Percentiles rank a stretch among this genome's conserved stretches.
These are phyloP conservation scores for Takifugu rubripes DNA, from an alignment of 2,797 vertebrate genomes.

Conservation along the genomic window DNA sequence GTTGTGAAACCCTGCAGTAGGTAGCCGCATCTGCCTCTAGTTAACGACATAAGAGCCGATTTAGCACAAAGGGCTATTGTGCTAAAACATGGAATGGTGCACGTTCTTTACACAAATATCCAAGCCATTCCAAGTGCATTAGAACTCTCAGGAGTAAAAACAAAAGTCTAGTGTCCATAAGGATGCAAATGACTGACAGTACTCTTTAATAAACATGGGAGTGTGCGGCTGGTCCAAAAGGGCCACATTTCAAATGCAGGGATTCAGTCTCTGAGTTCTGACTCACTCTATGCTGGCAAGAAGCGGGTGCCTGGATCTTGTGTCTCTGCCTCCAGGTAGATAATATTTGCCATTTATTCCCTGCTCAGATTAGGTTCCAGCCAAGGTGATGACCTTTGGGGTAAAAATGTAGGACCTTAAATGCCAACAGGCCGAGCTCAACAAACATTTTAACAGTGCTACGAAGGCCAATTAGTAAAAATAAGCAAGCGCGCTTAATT, in stretches of 20 bases:
- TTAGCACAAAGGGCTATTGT: slow-evolving; percentile 10
- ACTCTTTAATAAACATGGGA: no score
- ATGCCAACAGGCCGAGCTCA: slow-evolving; percentile 40
- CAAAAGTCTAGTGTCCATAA: no score
- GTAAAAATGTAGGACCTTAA: slow-evolving; percentile 33
- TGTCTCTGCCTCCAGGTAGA: slow-evolving; percentile 21
- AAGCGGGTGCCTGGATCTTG: slow-evolving; percentile 26
- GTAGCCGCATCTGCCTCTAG: slow-evolving; percentile 44
- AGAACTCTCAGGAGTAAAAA: not conserved
- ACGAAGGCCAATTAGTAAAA: slow-evolving; percentile 7
- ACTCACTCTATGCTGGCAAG: slow-evolving; percentile 14
- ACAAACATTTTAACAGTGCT: slow-evolving; percentile 15
- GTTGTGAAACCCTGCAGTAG: slow-evolving; percentile 7
- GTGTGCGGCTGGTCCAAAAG: not conserved
- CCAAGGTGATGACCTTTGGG: slow-evolving; percentile 39
- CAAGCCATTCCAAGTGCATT: not conserved
- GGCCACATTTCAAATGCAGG: not conserved
- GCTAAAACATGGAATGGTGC: slow-evolving; percentile 8
- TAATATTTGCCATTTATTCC: slow-evolving; percentile 46
- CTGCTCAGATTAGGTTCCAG: slow-evolving; percentile 56
- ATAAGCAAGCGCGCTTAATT: not conserved
- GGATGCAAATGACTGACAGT: no score
- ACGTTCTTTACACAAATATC: slow-evolving; percentile 6
- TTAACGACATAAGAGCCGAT: slow-evolving; percentile 27
- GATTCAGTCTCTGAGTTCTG: slow-evolving; percentile 3